Base-by-base conservation (phyloP, 2,797 vertebrate genomes). In the Rhinatrema bivittatum region DNA sequence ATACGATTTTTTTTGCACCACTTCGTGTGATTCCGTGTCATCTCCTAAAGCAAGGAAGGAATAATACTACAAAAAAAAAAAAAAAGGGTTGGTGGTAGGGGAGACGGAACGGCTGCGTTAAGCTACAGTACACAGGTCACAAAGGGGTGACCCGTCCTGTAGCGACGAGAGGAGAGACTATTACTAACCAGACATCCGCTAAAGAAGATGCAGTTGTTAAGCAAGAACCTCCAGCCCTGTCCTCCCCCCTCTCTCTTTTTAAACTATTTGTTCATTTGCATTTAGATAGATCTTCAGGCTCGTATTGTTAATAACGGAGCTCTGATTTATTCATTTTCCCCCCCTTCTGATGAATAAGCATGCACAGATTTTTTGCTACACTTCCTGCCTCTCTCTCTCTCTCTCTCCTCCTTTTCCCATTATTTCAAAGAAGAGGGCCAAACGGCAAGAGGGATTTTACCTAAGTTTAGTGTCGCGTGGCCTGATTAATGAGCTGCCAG, bases 401-500 rank as follows among this genome's bases (percentile, higher is more conserved):
- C 25, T 42, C 37, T 16, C 49, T 27, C 32, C 9, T 24, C 45
- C n/a, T n/a, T n/a, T n/a, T n/a, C n/a, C n/a, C n/a, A n/a, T n/a
- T n/a, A n/a, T n/a, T n/a, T n/a, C n/a, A n/a, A n/a, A n/a, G n/a
- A n/a, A n/a, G n/a, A n/a, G n/a, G n/a, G n/a, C n/a, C n/a, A n/a
- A n/a, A n/a, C n/a, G n/a, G n/a, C n/a, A n/a, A n/a, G n/a, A n/a
- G n/a, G n/a, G n/a, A n/a, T n/a, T n/a, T n/a, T n/a, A n/a, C n/a
- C n/a, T n/a, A n/a, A n/a, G n/a, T 70, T 73, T 64, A 70, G 68
- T 76, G 72, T 66, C 78, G 64, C 17, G 21, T 68, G 67, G n/a
- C 56, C 56, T 87, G 86, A 89, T 88, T 86, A 89, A 91, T 85
- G 84, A 85, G 65, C 78, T 36, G 84, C 71, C 50, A 49, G 0